These are phyloP conservation scores for Thaumetopoea pityocampa DNA, from an alignment of 1,140 invertebrate species.

Conservation along the genomic window DNA sequence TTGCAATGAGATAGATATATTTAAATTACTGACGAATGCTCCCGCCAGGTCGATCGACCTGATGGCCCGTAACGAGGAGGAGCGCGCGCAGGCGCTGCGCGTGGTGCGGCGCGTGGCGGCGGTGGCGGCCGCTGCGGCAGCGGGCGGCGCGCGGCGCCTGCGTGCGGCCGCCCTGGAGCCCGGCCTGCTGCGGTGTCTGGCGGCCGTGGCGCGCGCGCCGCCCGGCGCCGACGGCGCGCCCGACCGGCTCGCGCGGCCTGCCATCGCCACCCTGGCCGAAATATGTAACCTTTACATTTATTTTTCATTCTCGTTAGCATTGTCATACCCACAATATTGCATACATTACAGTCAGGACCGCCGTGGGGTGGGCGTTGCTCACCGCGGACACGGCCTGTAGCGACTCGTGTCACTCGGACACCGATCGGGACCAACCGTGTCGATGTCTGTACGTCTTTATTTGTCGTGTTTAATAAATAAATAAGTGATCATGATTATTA, in stretches of 20 bases:
- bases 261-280: slow-evolving; percentile 91
- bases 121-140: slow-evolving; percentile 76
- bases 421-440: no score
- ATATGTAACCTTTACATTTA: slow-evolving; percentile 70
- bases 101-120: slow-evolving; percentile 83
- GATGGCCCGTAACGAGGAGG: slow-evolving; percentile 88
- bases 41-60: slow-evolving; percentile 90
- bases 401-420: not conserved
- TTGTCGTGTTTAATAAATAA: no score
- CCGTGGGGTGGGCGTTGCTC: no score
- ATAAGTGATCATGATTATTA: no score
- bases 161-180: slow-evolving; percentile 46
- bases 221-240: slow-evolving; percentile 48
- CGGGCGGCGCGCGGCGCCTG: slow-evolving; percentile 80
- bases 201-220: slow-evolving; percentile 87
- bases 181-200: slow-evolving; percentile 79
- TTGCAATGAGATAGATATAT: no score
- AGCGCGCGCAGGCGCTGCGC: slow-evolving; percentile 92
- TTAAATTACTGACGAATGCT: no score
- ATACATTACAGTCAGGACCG: no score
- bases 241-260: slow-evolving; percentile 87
- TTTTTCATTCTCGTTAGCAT: not conserved
- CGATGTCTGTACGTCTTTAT: no score
- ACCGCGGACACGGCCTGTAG: no score
- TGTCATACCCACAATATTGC: no score